phyloP scores from a whole-genome alignment of 2,888 invertebrate genomes.

The Odontocerum albicorne region DNA sequence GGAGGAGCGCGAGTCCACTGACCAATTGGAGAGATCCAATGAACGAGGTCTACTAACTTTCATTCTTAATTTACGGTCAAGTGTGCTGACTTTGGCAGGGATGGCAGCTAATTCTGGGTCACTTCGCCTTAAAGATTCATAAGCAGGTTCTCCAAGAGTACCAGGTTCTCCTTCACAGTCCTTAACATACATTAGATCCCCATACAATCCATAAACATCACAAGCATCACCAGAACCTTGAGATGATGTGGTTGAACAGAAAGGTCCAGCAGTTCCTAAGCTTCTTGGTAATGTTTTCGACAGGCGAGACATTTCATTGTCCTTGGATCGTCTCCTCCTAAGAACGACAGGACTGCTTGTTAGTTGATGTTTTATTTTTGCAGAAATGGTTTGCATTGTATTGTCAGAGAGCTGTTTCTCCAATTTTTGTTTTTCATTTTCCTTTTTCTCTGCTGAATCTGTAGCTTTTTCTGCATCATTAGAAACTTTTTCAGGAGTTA shows the following conservation, averaged over 20 bases:
- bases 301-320: slow-evolving; percentile 61
- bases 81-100: slow-evolving; percentile 78
- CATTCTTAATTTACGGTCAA: slow-evolving; percentile 79
- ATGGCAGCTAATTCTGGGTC: slow-evolving; percentile 85
- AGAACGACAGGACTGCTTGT: slow-evolving; percentile 66
- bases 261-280: slow-evolving; percentile 54
- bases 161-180: slow-evolving; percentile 82
- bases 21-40: slow-evolving; percentile 84
- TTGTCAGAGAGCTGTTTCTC: slow-evolving; percentile 69
- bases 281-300: slow-evolving; percentile 81
- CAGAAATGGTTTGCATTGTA: slow-evolving; percentile 52
- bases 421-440: slow-evolving; percentile 53
- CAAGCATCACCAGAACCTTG: slow-evolving; percentile 68
- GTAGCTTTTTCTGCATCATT: slow-evolving; percentile 45
- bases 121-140: slow-evolving; percentile 75
- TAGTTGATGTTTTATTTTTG: slow-evolving; percentile 62
- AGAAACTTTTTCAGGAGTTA: slow-evolving; percentile 33
- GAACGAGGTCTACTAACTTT: slow-evolving; percentile 81
- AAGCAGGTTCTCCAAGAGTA: slow-evolving; percentile 69
- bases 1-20: slow-evolving; percentile 81
- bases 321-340: slow-evolving; percentile 60
- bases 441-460: slow-evolving; percentile 42
- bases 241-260: slow-evolving; percentile 50
- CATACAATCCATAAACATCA: slow-evolving; percentile 88
- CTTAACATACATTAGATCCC: slow-evolving; percentile 85